Evolutionary conservation across 2,888 invertebrate genomes (phyloP).

Genomic region (Drepana falcataria): DNA sequence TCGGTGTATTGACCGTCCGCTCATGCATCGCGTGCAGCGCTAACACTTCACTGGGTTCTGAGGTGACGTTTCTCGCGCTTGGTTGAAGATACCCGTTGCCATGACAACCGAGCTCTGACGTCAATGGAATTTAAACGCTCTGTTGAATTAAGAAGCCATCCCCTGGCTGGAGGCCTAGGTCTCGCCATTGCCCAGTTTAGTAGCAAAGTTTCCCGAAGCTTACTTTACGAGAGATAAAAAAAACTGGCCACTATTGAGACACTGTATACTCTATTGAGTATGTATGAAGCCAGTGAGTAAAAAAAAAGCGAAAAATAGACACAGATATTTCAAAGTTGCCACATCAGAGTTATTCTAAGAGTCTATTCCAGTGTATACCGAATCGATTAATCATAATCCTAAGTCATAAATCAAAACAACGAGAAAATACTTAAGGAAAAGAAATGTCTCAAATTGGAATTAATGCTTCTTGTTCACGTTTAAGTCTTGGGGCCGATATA

Average conservation of each 20-base stretch:
- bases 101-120: conserved; percentile 20
- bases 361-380: background rate
- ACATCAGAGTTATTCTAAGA: background rate
- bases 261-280: too few relatives aligned
- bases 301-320: background rate
- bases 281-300: background rate
- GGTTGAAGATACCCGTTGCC: conserved; percentile 21
- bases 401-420: background rate
- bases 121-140: conserved; percentile 9
- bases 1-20: too few relatives aligned
- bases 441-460: background rate
- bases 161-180: too few relatives aligned
- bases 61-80: conserved; percentile 15
- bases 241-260: too few relatives aligned
- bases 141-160: background rate
- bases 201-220: too few relatives aligned
- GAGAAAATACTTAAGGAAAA: background rate
- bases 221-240: too few relatives aligned
- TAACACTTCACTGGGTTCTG: too few relatives aligned
- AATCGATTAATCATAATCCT: background rate
- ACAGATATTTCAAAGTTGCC: background rate
- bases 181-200: too few relatives aligned
- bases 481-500: too few relatives aligned
- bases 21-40: too few relatives aligned
- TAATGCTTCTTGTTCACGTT: background rate